Base-by-base conservation (phyloP, 1,140 invertebrate genomes). In the Zeugodacus cucurbitae region DNA sequence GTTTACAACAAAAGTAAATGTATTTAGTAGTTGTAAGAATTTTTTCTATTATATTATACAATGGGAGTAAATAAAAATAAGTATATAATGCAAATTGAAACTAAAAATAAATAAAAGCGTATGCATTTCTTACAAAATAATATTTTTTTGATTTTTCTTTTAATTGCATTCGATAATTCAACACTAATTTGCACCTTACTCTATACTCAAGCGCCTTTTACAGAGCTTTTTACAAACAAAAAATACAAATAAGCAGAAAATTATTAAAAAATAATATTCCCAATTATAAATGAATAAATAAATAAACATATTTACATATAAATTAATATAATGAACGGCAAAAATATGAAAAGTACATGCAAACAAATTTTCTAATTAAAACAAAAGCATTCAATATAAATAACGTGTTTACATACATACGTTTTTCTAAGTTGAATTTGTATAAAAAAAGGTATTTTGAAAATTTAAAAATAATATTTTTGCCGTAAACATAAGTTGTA, bases 151-250 rank as follows among this genome's bases (percentile, higher is more conserved):
- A 32, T 70, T 41, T 78, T 58, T 54, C 34, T 57, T 57, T 48
- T 74, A 54, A 62, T 87, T 54, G 57, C 58, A 62, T 85, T 57
- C 0, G 44, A 88, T 82, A 44, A 57, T 85, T 82, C 1, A 20
- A 44, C n/a, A 17, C 26, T 82, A 26, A 82, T 82, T 82, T 82
- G 74, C 74, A 74, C 37, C 74, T 37, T 48, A 82, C 44, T 41
- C n/a, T 48, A 82, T 57, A 86, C 58, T 58, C 82, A 88, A 88
- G 88, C 88, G 88, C 88, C 88, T 88, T 88, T 88, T 88, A 88
- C 26, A 64, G 86, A 85, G 78, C 86, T 88, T 88, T 88, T 88
- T 57, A 88, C 37, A 54, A 57, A 58, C 10, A 88, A 11, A 54
- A 86, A 59, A 62, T 37, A 70, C 57, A 64, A 54, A 54, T 4